Base-by-base conservation (phyloP, 2,888 invertebrate genomes). In the Sepiola atlantica region DNA sequence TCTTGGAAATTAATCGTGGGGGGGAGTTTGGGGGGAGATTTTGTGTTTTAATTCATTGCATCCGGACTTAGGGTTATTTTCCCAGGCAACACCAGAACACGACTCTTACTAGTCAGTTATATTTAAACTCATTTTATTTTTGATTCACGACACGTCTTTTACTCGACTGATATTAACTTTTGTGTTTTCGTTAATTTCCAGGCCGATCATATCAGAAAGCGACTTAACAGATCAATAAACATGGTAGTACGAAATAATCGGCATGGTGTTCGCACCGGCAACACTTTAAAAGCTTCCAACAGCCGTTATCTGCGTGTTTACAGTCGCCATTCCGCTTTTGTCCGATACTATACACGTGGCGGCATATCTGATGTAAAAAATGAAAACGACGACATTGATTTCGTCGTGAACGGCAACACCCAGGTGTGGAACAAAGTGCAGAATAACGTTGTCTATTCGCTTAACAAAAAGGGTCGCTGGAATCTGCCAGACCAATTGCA, bases 401-500 rank as follows among this genome's bases (percentile, higher is more conserved):
- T 77, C 28, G 77, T 77, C 1, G 77, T 77, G 77, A 77, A 77
- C n/a, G 77, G 77, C 77, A 77, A 77, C n/a, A 77, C 77, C 28
- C 77, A 77, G 28, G n/a, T 77, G 10, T 77, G 77, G 77, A 77
- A 77, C 55, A 45, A 95, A 24, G 45, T 35, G 16, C 94, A 90
- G 1, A 94, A 96, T 35, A 94, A 95, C 35, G 95, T 96, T 24
- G 94, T 94, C 0, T 95, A 96, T 91, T 96, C 96, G 0, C 94
- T 96, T 28, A 96, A 96, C 95, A 96, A 96, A 94, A 96, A 95
- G 94, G 94, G 95, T 16, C 94, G 96, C 94, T 96, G 96, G 96
- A 93, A 93, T 12, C 94, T 96, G 0, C 96, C 96, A 6, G 94
- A 95, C 0, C 94, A 95, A 6, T 92, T 96, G 0, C 95, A 95